These are phyloP conservation scores for Dolomedes plantarius DNA, from an alignment of 2,888 invertebrate species.

Conservation along the genomic window DNA sequence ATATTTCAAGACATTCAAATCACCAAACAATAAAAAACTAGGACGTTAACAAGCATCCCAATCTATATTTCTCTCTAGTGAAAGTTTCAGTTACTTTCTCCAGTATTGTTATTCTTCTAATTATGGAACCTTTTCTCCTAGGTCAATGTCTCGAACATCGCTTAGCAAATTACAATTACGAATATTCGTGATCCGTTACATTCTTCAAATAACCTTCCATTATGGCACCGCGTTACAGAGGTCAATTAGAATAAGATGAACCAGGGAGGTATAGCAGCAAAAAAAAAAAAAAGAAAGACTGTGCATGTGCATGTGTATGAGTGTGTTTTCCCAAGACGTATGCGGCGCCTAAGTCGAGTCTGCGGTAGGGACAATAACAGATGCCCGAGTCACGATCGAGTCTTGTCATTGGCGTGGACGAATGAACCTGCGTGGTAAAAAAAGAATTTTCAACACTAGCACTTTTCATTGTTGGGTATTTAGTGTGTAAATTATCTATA, in stretches of 20 bases:
- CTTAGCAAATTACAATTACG: conserved; percentile 14
- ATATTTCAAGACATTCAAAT: no score
- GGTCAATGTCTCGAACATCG: conserved; percentile 34
- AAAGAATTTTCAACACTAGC: no score
- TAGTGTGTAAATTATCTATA: no score
- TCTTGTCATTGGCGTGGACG: no score
- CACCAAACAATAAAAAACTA: neutral
- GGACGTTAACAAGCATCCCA: neutral
- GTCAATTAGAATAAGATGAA: conserved; percentile 30
- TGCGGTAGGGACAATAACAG: no score
- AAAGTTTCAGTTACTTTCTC: no score
- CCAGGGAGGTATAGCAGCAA: neutral
- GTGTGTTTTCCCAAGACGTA: conserved; percentile 20
- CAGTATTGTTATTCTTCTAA: neutral
- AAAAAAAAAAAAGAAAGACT: conserved; percentile 13
- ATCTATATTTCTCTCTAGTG: neutral
- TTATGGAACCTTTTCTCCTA: neutral
- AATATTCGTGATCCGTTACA: conserved; percentile 56
- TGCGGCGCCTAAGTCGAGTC: conserved; percentile 21
- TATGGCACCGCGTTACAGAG: conserved; percentile 21
- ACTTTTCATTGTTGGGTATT: no score
- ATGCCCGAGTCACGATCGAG: no score
- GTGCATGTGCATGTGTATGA: neutral
- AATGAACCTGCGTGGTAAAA: no score
- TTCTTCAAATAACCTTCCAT: neutral